Percentiles rank a stretch among this genome's conserved stretches.
Conservation (phyloP, 2,797 vertebrate species). For the Cygnus olor region DNA sequence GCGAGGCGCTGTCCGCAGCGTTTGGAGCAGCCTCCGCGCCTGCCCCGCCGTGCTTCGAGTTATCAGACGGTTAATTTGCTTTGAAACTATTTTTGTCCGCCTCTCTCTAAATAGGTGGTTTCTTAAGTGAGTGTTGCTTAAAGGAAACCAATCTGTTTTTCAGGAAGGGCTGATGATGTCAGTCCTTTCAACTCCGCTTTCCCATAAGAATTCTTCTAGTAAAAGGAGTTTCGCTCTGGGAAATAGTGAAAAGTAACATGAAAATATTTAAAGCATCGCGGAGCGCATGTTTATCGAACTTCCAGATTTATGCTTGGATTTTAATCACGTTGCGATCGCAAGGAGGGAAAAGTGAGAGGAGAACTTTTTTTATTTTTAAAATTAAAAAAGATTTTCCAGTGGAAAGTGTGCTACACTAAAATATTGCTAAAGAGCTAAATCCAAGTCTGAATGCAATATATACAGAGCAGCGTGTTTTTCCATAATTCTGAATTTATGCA, state of each 20-base stretch:
- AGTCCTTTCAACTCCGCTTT: constrained; percentile 67
- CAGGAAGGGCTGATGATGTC: constrained; percentile 61
- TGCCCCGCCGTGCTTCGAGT: constrained; percentile 16
- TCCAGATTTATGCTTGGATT: neutral
- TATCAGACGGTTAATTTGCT: constrained; percentile 45
- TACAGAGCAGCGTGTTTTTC: neutral
- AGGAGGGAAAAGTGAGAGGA: neutral
- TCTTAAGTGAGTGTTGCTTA: constrained; percentile 73
- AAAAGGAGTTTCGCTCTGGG: constrained; percentile 68
- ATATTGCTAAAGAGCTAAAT: neutral
- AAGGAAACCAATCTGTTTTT: constrained; percentile 76
- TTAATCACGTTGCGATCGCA: neutral
- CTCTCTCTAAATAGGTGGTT: constrained; percentile 64
- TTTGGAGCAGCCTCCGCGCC: no score
- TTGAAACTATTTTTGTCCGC: constrained; percentile 62
- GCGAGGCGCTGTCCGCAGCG: no score
- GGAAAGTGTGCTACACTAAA: neutral
- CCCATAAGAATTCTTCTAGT: constrained; percentile 70
- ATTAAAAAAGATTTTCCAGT: neutral
- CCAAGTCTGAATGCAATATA: neutral
- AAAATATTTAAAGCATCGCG: constrained; percentile 67
- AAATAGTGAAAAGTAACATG: constrained; percentile 64
- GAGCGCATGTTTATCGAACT: constrained; percentile 4
- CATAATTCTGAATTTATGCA: neutral
- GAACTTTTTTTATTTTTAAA: neutral